Conservation (phyloP, 2,888 invertebrate genomes). For the Alloplasta piceator region DNA sequence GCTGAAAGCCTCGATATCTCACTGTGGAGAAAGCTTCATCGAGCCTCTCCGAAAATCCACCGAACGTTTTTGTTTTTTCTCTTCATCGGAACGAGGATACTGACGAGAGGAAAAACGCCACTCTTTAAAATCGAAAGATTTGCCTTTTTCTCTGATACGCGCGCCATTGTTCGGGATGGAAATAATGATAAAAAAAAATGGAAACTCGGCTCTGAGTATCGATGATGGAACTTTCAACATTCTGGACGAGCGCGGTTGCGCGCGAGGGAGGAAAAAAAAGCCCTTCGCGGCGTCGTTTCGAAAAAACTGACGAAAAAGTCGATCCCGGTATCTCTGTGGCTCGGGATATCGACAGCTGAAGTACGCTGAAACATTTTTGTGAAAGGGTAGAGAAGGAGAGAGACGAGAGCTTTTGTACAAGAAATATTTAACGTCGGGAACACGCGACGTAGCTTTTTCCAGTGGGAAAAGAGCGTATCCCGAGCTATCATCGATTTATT, state of each 20-base stretch:
- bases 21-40: neutral
- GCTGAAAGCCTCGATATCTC: neutral
- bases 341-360: neutral
- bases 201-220: neutral
- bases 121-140: neutral
- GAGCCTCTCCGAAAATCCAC: neutral
- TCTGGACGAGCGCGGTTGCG: neutral
- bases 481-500: neutral
- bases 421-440: constrained; percentile 34
- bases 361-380: neutral
- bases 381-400: constrained; percentile 3
- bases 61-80: neutral
- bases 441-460: constrained; percentile 18
- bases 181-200: constrained; percentile 5
- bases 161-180: neutral
- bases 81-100: neutral
- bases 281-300: neutral
- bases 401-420: constrained; percentile 25
- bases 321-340: neutral
- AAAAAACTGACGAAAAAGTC: neutral
- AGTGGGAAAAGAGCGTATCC: constrained; percentile 6
- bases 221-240: constrained; percentile 21
- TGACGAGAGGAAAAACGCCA: neutral
- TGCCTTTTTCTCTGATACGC: neutral
- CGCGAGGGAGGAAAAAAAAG: neutral